These are phyloP conservation scores for Avahi laniger DNA, from an alignment of 2,797 vertebrate genomes.

Conservation along the genomic window DNA sequence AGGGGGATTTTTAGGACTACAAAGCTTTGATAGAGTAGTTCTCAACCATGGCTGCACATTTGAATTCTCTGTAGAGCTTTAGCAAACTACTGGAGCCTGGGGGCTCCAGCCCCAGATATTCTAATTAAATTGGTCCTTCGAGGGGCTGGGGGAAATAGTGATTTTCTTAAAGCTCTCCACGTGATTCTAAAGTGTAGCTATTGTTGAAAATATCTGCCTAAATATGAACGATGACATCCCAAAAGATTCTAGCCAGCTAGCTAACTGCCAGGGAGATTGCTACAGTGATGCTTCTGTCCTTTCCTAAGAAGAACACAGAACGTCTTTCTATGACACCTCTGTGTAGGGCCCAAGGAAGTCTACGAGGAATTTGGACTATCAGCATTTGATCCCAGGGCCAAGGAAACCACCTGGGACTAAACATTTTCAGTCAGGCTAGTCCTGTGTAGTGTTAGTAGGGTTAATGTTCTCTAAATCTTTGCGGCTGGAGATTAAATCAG, in stretches of 20 bases:
- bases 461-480: background rate
- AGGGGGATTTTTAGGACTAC: background rate
- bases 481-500: background rate
- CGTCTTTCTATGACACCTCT: background rate
- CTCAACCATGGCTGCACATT: background rate
- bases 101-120: background rate
- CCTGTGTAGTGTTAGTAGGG: background rate
- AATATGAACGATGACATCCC: background rate
- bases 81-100: background rate
- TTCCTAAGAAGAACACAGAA: background rate
- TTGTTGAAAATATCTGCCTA: background rate
- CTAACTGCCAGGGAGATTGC: background rate
- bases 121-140: conserved; percentile 17
- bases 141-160: background rate
- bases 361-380: background rate
- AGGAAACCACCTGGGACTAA: background rate
- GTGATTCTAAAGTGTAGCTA: background rate
- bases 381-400: background rate
- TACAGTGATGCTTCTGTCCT: background rate
- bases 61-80: background rate
- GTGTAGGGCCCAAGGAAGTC: background rate
- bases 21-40: background rate
- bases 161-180: background rate
- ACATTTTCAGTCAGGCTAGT: background rate
- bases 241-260: background rate